Evolutionary conservation across 2,113 vertebrate genomes (phyloP), one percentile per base, ranked within the genome.

Genomic region (Hucho hucho): DNA sequence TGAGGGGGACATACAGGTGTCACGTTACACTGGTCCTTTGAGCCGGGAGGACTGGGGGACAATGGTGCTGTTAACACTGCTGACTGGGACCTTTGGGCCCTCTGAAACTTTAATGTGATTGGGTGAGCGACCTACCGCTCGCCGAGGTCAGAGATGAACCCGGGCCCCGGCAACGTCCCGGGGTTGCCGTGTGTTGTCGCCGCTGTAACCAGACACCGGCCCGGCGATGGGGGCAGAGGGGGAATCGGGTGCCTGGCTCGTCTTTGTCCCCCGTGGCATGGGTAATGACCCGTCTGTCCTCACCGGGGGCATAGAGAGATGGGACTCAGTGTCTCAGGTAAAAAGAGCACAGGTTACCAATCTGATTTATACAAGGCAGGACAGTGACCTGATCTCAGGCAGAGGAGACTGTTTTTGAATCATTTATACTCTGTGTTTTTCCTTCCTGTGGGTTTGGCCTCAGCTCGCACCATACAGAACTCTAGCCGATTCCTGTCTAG

Each of bases 51-150:
- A 79, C 77, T 26, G 64, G 0, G 72, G 84, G 83, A 92, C 92
- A 93, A 93, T 90, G 86, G 79, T 83, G 87, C 87, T 92, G 91
- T 91, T 92, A 88, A 91, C 91, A 88, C 90, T 86, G 79, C 84
- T 86, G 88, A 90, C 81, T 81, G 84, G 88, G 90, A 92, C 86
- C 91, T 92, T 93, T 93, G 90, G 90, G 88, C 85, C 79, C 90
- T 83, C 90, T 93, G 85, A 92, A 93, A 87, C 69, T 92, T 93
- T 92, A 90, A 93, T 93, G 90, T 89, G 90, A 91, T 82, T 89
- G 85, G 79, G 87, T 71, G 18, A 87, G 89, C 86, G 86, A 88
- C 86, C 90, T 89, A 87, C 87, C 28, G 37, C 87, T 79, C 71
- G 16, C 80, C 70, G 88, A 92, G 90, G 92, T 93, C 92, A 93